Base-by-base conservation (phyloP, 2,797 vertebrate genomes). In the Malurus splendens region DNA sequence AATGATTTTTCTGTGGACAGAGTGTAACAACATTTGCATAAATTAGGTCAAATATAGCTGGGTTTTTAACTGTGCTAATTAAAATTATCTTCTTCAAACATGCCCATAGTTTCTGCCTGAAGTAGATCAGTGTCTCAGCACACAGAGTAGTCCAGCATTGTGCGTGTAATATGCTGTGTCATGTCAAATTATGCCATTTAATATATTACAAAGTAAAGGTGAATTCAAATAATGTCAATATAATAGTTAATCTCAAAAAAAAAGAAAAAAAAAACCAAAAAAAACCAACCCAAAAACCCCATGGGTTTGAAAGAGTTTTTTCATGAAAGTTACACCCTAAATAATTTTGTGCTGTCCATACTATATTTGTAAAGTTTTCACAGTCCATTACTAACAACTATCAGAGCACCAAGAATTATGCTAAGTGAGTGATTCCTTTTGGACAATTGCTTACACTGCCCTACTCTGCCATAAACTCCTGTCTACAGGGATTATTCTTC, bases 101-200 rank as follows among this genome's bases (percentile, higher is more conserved):
- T 1, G 10, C 6, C 56, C 2, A 3, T 5, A 18, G 10, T 39
- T 93, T 83, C 74, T 59, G 41, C 51, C 60, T 59, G 52, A 61
- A 82, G 30, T 17, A 47, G 20, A 16, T 64, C 28, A 32, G 17
- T 10, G 13, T 50, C 39, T 55, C 32, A 78, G 50, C 24, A 66
- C 25, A 39, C 8, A 45, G 18, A 65, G 32, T 0, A 70, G 28
- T 56, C 61, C 17, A 82, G 48, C 9, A 38, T n/a, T 38, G 11
- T 25, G n/a, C 0, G 0, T 47, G 1, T 14, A 67, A 47, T 4
- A 15, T 1, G 14, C 27, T 42, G 23, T 18, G 73, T 12, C 13
- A 32, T 15, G 6, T 39, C 19, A 39, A 39, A 52, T 33, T 10
- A 52, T 39, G 54, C 4, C 1, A 52, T 67, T 67, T 52, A 32